Evolutionary conservation across 2,113 vertebrate genomes (phyloP).

Genomic region (Cheilinus undulatus): DNA sequence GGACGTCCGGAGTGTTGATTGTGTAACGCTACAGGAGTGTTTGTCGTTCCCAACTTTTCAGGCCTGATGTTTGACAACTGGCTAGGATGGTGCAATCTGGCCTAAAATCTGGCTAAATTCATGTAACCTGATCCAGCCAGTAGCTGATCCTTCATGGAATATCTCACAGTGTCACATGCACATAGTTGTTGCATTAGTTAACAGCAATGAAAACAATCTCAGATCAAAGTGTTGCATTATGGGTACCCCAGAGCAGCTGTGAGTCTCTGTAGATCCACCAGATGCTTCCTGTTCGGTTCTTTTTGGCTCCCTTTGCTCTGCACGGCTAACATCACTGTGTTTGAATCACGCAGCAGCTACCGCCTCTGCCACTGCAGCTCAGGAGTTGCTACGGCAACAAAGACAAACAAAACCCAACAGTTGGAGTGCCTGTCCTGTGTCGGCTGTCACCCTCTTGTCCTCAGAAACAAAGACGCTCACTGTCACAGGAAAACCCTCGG

Average conservation of each 20-base stretch:
- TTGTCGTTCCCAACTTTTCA: no score
- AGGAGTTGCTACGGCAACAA: constrained; percentile 71
- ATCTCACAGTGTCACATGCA: not conserved
- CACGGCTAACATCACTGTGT: not conserved
- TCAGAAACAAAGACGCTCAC: constrained; percentile 64
- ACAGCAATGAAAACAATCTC: not conserved
- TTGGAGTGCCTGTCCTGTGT: constrained; percentile 28
- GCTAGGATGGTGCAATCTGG: no score
- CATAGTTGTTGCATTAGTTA: not conserved
- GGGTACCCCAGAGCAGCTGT: constrained; percentile 27
- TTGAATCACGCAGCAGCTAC: constrained; percentile 36
- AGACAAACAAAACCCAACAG: constrained; percentile 82
- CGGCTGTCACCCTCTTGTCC: constrained; percentile 31
- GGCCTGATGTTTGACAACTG: not conserved
- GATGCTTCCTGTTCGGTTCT: constrained; percentile 35
- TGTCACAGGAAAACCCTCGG: constrained; percentile 52
- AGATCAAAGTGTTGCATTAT: constrained; percentile 25
- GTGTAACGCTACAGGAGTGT: no score
- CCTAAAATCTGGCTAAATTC: no score
- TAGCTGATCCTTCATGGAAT: not conserved
- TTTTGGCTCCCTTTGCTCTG: not conserved
- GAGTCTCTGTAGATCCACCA: constrained; percentile 47
- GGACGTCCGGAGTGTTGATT: no score
- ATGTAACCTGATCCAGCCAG: no score
- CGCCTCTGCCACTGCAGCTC: constrained; percentile 44